phyloP scores from a whole-genome alignment of 2,888 invertebrate genomes.

The Lepidochrysops patricia region DNA sequence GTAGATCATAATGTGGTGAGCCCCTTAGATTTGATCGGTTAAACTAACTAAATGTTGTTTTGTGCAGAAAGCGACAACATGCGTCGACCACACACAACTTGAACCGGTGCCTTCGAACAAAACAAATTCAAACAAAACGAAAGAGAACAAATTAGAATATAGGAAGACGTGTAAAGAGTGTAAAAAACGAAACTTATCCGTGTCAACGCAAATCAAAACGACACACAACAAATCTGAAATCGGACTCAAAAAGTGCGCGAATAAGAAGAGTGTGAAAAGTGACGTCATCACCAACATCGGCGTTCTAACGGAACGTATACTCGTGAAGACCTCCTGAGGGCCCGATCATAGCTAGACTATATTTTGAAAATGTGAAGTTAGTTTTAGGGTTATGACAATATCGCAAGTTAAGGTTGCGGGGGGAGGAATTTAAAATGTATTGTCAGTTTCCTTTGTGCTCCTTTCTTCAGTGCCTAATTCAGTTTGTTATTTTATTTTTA shows the following conservation, averaged over 20 bases:
- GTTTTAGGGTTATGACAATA: slow-evolving; percentile 60
- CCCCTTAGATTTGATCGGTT: too few relatives aligned
- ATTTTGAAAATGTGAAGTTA: slow-evolving; percentile 31
- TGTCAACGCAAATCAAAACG: slow-evolving; percentile 58
- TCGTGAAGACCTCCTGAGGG: slow-evolving; percentile 56
- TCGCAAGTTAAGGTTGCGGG: slow-evolving; percentile 33
- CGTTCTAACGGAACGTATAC: slow-evolving; percentile 52
- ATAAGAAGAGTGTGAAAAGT: slow-evolving; percentile 46
- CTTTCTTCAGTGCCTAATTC: too few relatives aligned
- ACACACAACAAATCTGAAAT: slow-evolving; percentile 64
- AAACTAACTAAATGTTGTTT: too few relatives aligned
- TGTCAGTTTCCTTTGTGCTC: not conserved
- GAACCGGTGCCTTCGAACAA: slow-evolving; percentile 26
- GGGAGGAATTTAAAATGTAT: not conserved
- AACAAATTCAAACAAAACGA: slow-evolving; percentile 26
- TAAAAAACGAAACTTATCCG: slow-evolving; percentile 51
- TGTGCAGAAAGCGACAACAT: slow-evolving; percentile 58
- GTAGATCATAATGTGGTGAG: too few relatives aligned
- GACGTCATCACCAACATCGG: slow-evolving; percentile 46
- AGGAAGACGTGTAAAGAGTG: slow-evolving; percentile 34
- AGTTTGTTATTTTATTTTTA: too few relatives aligned
- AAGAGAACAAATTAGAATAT: slow-evolving; percentile 27
- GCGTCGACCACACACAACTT: slow-evolving; percentile 59
- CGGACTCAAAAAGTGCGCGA: slow-evolving; percentile 54
- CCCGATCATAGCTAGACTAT: slow-evolving; percentile 18